Evolutionary conservation across 2,888 invertebrate genomes (phyloP).

Genomic region (Eueremaeus valkanovi): DNA sequence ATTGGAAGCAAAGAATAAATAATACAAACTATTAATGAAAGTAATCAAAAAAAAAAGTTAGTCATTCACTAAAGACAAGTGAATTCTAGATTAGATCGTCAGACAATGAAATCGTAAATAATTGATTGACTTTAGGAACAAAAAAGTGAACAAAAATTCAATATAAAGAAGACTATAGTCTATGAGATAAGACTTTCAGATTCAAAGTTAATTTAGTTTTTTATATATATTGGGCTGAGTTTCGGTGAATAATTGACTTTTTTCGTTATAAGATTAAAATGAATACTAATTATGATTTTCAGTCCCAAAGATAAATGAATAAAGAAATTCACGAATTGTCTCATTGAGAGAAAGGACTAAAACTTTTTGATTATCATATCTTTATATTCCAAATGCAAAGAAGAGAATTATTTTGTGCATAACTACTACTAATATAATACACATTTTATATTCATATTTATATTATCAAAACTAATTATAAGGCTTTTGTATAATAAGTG

Average conservation of each 20-base stretch:
- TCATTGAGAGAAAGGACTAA: too few species aligned
- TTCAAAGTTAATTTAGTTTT: not conserved
- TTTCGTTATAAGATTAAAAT: not conserved
- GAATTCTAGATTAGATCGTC: conserved; percentile 3
- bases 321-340: not conserved
- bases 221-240: not conserved
- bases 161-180: not conserved
- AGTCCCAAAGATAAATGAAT: not conserved
- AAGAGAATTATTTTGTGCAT: too few species aligned
- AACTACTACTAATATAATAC: too few species aligned
- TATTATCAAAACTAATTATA: too few species aligned
- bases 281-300: not conserved
- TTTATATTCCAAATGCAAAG: too few species aligned
- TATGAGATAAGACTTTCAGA: conserved; percentile 7
- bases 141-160: not conserved
- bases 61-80: not conserved
- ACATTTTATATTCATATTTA: too few species aligned
- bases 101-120: conserved; percentile 18
- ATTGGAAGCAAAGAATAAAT: not conserved
- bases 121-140: conserved; percentile 9
- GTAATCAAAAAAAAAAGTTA: not conserved
- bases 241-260: conserved; percentile 17
- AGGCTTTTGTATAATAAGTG: too few species aligned
- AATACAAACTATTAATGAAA: not conserved
- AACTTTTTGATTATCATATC: too few species aligned